Evolutionary conservation across 2,113 vertebrate genomes (phyloP).

Genomic region (Salvelinus sp.): DNA sequence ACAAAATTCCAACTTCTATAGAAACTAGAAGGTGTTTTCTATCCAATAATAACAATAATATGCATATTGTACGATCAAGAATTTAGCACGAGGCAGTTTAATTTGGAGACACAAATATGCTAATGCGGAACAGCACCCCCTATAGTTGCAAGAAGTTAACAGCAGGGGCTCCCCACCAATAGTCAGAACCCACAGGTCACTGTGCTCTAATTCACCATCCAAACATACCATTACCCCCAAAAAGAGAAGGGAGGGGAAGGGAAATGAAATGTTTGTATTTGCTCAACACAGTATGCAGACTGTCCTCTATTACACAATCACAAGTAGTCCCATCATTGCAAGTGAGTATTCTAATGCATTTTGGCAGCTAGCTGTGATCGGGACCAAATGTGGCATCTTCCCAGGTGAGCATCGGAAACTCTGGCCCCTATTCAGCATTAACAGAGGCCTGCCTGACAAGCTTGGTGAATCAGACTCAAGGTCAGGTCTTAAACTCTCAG

Average conservation of each 20-base stretch:
- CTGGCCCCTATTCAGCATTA: slow-evolving; percentile 27
- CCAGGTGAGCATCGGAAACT: slow-evolving; percentile 20
- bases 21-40: too few species aligned
- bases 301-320: slow-evolving; percentile 16
- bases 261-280: slow-evolving; percentile 22
- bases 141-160: too few species aligned
- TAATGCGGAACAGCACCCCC: too few species aligned
- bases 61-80: too few species aligned
- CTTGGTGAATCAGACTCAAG: background rate
- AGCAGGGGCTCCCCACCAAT: slow-evolving; percentile 19
- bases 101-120: too few species aligned
- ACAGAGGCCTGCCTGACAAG: background rate
- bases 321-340: slow-evolving; percentile 23
- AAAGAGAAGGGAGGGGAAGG: slow-evolving; percentile 8
- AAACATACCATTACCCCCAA: slow-evolving; percentile 10
- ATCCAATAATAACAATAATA: too few species aligned
- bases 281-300: slow-evolving; percentile 12
- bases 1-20: too few species aligned
- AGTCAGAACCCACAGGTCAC: slow-evolving; percentile 46
- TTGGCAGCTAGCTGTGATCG: slow-evolving; percentile 37
- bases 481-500: background rate
- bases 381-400: slow-evolving; percentile 28
- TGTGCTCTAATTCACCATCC: slow-evolving; percentile 38
- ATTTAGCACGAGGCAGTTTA: too few species aligned
- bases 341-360: slow-evolving; percentile 35